phyloP scores from a whole-genome alignment of 2,113 vertebrate species.

The Prunella fulvescens region DNA sequence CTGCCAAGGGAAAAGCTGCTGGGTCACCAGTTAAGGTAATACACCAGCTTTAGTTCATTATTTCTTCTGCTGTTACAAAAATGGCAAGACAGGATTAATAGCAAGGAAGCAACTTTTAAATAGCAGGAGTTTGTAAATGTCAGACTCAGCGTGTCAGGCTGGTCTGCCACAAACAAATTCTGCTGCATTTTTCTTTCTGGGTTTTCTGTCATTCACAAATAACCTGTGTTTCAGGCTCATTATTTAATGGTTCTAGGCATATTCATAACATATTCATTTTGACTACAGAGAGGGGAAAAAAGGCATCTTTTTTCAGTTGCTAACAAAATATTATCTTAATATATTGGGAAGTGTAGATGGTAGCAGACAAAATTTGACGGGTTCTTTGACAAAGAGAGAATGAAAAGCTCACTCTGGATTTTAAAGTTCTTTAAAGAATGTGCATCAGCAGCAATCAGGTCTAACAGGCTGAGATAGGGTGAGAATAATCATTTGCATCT shows the following conservation, averaged over 20 bases:
- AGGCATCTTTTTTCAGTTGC: background rate
- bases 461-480: background rate
- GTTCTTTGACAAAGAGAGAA: background rate
- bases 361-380: background rate
- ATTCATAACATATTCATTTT: background rate
- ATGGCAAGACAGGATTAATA: background rate
- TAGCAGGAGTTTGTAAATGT: background rate
- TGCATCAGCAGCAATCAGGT: background rate
- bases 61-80: background rate
- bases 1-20: background rate
- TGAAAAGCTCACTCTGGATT: background rate
- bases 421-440: background rate
- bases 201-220: background rate
- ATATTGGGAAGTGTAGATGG: background rate
- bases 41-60: background rate
- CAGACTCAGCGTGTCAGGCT: background rate
- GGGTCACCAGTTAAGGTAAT: background rate
- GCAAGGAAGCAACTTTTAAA: background rate
- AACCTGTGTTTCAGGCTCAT: background rate
- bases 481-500: background rate
- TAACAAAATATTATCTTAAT: background rate
- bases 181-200: background rate
- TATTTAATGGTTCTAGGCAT: background rate
- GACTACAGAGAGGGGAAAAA: background rate
- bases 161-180: background rate